Base-by-base conservation (phyloP, 2,888 invertebrate genomes). In the Celastrina argiolus region DNA sequence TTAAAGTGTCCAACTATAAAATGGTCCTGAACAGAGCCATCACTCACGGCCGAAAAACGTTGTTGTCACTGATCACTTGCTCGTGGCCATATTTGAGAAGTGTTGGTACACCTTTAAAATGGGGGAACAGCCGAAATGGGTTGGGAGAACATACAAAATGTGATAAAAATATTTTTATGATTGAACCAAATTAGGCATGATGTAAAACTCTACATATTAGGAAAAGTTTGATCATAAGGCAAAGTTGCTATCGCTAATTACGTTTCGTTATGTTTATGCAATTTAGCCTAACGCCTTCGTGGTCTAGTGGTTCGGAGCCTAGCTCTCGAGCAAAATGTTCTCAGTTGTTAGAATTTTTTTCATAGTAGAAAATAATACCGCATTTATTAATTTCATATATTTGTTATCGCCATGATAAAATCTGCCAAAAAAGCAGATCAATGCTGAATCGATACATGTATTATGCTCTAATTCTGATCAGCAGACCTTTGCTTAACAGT, bases 21-120 rank as follows among this genome's bases (percentile, higher is more conserved):
- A 51, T 51, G 51, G 51, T 51, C 51, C 22, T 51, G 51, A 51
- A 51, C 51, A 51, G 51, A 51, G 51, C 51, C 51, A 51, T 51
- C 51, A 51, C 51, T 51, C 51, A 51, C 51, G 12, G 4, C 51
- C 51, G 26, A 51, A 51, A 51, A 51, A 51, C 51, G 51, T 51
- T 12, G 22, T 51, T 51, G 51, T 22, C 22, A 26, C 51, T 51
- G 51, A 51, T 51, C 51, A 51, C 51, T 51, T 10, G 51, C 51
- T 51, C 51, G 51, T 8, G 45, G 45, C 51, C 51, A 51, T 51
- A 26, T 51, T 51, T 26, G 51, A 22, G 51, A 26, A 51, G 51
- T 51, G 51, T 51, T 51, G 51, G 51, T 22, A 51, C 36, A 36
- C 22, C 22, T 22, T 51, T 22, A 4, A 51, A 51, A 51, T 12